Percentiles rank a stretch among this genome's conserved stretches.
Evolutionary conservation across 2,888 invertebrate genomes (phyloP).

Genomic region (Papilio demoleus): DNA sequence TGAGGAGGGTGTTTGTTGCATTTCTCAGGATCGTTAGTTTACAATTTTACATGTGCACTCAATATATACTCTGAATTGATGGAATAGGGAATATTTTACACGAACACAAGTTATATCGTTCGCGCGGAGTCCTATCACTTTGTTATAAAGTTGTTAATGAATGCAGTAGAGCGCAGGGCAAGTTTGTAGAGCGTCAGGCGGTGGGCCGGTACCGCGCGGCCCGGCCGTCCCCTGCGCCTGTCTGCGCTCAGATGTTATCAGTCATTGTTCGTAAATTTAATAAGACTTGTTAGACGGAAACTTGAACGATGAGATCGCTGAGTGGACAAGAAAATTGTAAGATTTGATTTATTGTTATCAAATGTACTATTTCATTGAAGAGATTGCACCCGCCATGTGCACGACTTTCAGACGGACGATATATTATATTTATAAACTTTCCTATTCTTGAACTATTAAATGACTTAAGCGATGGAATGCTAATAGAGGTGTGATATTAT

Average conservation of each 20-base stretch:
- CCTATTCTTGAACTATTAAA: not conserved
- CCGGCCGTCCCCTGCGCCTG: not conserved
- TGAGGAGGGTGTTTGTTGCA: slow-evolving; percentile 55
- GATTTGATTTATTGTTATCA: slow-evolving; percentile 49
- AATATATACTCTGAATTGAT: slow-evolving; percentile 30
- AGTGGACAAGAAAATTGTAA: slow-evolving; percentile 53
- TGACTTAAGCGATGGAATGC: not conserved
- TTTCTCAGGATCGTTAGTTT: slow-evolving; percentile 46
- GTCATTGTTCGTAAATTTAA: slow-evolving; percentile 72
- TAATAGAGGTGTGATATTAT: not conserved
- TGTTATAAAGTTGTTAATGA: slow-evolving; percentile 14
- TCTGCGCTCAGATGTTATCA: slow-evolving; percentile 59
- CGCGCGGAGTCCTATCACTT: slow-evolving; percentile 35
- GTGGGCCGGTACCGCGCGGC: slow-evolving; percentile 41
- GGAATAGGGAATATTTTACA: slow-evolving; percentile 35
- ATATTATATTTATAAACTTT: not conserved
- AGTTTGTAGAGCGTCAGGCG: slow-evolving; percentile 44
- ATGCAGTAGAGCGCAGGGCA: not conserved
- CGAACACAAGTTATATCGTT: not conserved
- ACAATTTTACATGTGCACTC: slow-evolving; percentile 19
- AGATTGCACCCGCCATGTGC: not conserved
- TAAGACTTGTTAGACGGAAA: slow-evolving; percentile 57
- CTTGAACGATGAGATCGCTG: slow-evolving; percentile 61
- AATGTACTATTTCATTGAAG: slow-evolving; percentile 29
- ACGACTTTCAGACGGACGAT: not conserved